phyloP scores from a whole-genome alignment of 2,888 invertebrate species.

The Gastracanthus pulcherrimus region DNA sequence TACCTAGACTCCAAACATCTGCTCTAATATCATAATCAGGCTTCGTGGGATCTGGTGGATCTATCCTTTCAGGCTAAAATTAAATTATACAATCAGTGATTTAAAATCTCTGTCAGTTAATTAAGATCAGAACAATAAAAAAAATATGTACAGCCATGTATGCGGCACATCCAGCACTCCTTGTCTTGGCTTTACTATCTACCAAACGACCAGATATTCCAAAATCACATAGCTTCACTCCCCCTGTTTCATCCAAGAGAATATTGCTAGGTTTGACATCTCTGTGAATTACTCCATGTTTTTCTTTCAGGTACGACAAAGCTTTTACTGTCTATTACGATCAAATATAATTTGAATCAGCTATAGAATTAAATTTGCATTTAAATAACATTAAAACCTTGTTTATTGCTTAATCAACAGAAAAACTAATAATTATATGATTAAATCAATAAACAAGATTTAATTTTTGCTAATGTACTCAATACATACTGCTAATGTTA shows the following conservation, averaged over 20 bases:
- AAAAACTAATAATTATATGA: background rate
- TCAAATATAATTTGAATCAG: constrained; percentile 39
- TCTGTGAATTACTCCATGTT: constrained; percentile 97
- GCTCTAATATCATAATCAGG: constrained; percentile 99
- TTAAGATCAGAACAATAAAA: background rate
- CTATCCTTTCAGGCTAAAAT: constrained; percentile 95
- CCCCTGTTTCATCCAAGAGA: constrained; percentile 94
- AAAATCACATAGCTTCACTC: constrained; percentile 99
- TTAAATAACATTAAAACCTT: background rate
- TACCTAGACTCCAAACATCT: constrained; percentile 99
- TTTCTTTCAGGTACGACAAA: constrained; percentile 97
- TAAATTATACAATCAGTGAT: constrained; percentile 29
- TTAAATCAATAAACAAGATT: background rate
- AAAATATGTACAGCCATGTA: constrained; percentile 92
- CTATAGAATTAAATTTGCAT: background rate
- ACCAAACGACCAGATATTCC: constrained; percentile 99
- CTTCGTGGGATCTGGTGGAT: constrained; percentile 93
- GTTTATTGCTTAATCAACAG: constrained; percentile 5
- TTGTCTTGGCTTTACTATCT: constrained; percentile 98
- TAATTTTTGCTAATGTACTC: too few relatives aligned
- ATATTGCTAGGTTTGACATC: constrained; percentile 99
- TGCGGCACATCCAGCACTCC: constrained; percentile 98
- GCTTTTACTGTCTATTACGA: constrained; percentile 92
- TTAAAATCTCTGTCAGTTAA: background rate
- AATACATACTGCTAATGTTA: constrained; percentile 93